Percentiles rank a stretch among this genome's conserved stretches.
phyloP scores from a whole-genome alignment of 2,888 invertebrate genomes.

The Enoplolaimus lenunculus region DNA sequence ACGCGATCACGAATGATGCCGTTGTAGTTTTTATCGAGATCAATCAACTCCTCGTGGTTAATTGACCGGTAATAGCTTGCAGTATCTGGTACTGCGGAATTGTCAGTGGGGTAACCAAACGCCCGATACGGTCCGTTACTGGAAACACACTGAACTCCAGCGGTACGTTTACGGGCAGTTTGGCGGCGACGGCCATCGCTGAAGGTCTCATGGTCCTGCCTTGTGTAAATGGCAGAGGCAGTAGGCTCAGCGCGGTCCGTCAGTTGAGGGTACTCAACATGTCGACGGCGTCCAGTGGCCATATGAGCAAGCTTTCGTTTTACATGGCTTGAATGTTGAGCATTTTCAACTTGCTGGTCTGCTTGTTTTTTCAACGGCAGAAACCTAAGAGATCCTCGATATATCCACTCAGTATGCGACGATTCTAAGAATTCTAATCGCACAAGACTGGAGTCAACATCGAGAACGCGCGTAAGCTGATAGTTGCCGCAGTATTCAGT shows the following conservation, averaged over 20 bases:
- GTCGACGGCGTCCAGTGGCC: too few species aligned
- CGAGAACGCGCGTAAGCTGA: neutral
- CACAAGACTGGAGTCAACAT: neutral
- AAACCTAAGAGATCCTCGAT: neutral
- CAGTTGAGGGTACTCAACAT: too few species aligned
- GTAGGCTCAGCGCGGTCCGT: too few species aligned
- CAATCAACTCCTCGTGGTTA: too few species aligned
- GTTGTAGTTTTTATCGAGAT: neutral
- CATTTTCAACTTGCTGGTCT: too few species aligned
- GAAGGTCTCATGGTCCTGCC: too few species aligned
- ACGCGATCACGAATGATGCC: neutral
- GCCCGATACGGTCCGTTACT: too few species aligned
- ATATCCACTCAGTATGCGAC: neutral
- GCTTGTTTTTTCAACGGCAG: neutral
- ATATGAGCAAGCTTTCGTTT: too few species aligned
- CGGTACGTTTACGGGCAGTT: neutral
- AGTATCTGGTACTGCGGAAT: neutral
- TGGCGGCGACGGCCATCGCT: neutral
- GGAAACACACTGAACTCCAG: neutral
- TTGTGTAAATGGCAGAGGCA: too few species aligned
- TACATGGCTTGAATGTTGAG: too few species aligned
- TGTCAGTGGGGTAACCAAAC: too few species aligned
- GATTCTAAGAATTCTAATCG: neutral
- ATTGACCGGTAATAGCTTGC: neutral
- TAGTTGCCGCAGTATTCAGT: neutral